phyloP scores from a whole-genome alignment of 2,888 invertebrate genomes.

The Scaptodrosophila latifasciaeformis region DNA sequence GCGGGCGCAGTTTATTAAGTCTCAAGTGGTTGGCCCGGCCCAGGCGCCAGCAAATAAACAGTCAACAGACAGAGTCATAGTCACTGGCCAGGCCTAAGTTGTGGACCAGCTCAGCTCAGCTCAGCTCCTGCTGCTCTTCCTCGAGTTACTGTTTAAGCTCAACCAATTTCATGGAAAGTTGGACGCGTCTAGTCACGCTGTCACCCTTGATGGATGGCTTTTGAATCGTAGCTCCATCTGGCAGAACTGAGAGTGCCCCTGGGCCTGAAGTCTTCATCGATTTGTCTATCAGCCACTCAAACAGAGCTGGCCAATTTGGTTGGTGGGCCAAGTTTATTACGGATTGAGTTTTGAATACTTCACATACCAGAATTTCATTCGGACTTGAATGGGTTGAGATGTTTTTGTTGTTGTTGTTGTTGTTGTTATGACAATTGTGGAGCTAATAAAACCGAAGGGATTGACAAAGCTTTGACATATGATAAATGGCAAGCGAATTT shows the following conservation, averaged over 20 bases:
- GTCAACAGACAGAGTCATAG: background rate
- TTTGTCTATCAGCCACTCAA: too few relatives aligned
- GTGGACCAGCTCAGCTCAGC: too few relatives aligned
- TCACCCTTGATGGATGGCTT: conserved; percentile 61
- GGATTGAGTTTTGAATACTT: conserved; percentile 33
- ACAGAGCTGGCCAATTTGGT: too few relatives aligned
- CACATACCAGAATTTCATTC: conserved; percentile 19
- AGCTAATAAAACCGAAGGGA: too few relatives aligned
- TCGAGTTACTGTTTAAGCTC: conserved; percentile 34
- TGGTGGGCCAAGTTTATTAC: conserved; percentile 15
- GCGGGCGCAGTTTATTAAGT: conserved; percentile 59
- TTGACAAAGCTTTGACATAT: background rate
- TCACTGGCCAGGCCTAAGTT: too few relatives aligned
- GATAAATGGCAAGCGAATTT: too few relatives aligned
- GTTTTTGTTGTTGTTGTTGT: too few relatives aligned
- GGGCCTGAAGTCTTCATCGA: too few relatives aligned
- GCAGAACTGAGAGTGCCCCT: too few relatives aligned
- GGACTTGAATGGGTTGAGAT: too few relatives aligned
- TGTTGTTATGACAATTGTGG: too few relatives aligned
- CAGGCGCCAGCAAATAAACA: conserved; percentile 6
- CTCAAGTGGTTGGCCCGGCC: conserved; percentile 49
- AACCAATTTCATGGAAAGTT: conserved; percentile 64
- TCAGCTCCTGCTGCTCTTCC: conserved; percentile 21
- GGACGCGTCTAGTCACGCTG: conserved; percentile 46
- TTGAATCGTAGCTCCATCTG: too few relatives aligned